A percentile compares a stretch with the other conserved stretches of the same genome.
phyloP scores from a whole-genome alignment of 2,888 invertebrate genomes.

The Adelognathus sp. region DNA sequence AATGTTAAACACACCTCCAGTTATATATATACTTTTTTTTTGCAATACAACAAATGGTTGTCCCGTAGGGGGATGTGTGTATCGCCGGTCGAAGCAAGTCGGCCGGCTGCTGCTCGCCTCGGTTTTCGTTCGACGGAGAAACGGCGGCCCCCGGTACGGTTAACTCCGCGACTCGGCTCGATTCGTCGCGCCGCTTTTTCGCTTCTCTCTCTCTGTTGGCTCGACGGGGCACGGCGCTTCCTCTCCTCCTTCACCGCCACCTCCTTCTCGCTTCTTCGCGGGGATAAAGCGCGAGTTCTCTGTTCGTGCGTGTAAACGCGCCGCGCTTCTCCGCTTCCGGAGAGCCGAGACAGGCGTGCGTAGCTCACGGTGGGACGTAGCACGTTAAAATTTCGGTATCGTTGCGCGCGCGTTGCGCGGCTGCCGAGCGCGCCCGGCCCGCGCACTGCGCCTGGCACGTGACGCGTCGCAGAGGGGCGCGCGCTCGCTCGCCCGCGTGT shows the following conservation, averaged over 20 bases:
- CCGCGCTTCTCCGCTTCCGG: slow-evolving; percentile 56
- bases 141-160: slow-evolving; percentile 59
- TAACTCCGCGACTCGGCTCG: slow-evolving; percentile 55
- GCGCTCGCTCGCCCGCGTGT: slow-evolving; percentile 1
- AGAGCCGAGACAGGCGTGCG: no score
- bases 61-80: no score
- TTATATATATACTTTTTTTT: no score
- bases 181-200: slow-evolving; percentile 26
- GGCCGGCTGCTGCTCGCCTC: slow-evolving; percentile 58
- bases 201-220: slow-evolving; percentile 20
- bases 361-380: no score
- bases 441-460: not conserved
- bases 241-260: slow-evolving; percentile 1
- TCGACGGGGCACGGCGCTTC: not conserved
- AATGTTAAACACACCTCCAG: no score
- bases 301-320: slow-evolving; percentile 18
- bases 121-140: slow-evolving; percentile 60
- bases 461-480: slow-evolving; percentile 22
- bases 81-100: slow-evolving; percentile 50
- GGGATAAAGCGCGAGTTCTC: no score
- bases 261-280: not conserved
- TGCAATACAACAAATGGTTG: no score
- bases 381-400: slow-evolving; percentile 64
- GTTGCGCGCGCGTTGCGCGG: slow-evolving; percentile 64
- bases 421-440: slow-evolving; percentile 39